These are phyloP conservation scores for Eurypyga helias DNA, from an alignment of 2,113 vertebrate genomes.

Conservation along the genomic window DNA sequence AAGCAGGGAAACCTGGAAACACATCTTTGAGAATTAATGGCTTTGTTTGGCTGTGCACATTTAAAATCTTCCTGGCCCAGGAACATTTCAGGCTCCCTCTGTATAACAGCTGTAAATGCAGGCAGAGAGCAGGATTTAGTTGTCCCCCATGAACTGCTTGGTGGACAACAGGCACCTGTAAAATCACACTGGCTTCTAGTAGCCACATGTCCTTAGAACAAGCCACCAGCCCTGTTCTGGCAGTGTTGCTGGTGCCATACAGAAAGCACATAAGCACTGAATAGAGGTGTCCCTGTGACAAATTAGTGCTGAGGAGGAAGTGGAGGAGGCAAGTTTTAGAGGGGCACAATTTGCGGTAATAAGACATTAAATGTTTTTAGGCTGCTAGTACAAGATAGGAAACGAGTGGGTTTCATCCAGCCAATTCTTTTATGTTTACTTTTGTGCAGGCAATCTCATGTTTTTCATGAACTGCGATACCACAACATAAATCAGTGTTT, in stretches of 20 bases:
- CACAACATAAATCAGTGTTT: neutral
- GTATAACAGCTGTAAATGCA: neutral
- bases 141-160: neutral
- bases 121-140: neutral
- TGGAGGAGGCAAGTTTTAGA: neutral
- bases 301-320: rapidly evolving
- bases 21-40: neutral
- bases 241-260: rapidly evolving
- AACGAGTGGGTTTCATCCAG: neutral
- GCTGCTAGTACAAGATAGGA: neutral
- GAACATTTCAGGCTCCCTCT: neutral
- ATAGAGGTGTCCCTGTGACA: rapidly evolving
- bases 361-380: neutral
- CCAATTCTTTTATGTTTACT: neutral
- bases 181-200: neutral
- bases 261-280: rapidly evolving
- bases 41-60: neutral
- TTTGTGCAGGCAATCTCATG: neutral
- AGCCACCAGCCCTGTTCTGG: neutral
- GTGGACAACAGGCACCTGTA: neutral
- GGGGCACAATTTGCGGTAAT: rapidly evolving
- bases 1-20: neutral
- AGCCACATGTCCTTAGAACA: rapidly evolving
- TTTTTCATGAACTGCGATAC: neutral
- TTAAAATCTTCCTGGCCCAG: neutral